phyloP scores from a whole-genome alignment of 1,140 invertebrate genomes.

The Mercenaria mercenaria region DNA sequence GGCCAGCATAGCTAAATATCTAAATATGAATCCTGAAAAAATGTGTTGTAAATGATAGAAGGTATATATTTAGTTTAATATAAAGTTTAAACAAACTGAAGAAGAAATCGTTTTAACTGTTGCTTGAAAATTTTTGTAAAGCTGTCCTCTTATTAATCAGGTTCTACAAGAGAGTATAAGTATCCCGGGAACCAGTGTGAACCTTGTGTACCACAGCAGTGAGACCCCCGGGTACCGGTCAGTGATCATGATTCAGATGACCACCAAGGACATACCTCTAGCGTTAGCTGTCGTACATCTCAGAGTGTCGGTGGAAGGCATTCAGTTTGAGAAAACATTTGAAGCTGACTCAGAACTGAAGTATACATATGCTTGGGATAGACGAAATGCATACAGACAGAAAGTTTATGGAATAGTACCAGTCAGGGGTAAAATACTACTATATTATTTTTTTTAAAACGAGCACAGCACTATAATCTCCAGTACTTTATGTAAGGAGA shows the following conservation, averaged over 20 bases:
- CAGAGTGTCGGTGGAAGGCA: constrained; percentile 95
- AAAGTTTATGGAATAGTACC: constrained; percentile 91
- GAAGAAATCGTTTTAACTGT: too few species aligned
- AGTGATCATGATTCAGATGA: constrained; percentile 96
- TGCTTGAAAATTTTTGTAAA: background rate
- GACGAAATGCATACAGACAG: constrained; percentile 98
- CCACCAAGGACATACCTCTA: constrained; percentile 91
- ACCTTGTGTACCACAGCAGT: constrained; percentile 97
- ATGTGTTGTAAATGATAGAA: too few species aligned
- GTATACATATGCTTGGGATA: constrained; percentile 98
- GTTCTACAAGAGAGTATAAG: constrained; percentile 97
- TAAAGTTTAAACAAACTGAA: too few species aligned
- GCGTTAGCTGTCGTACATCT: constrained; percentile 95
- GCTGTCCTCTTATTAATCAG: constrained; percentile 86
- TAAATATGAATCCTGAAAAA: too few species aligned
- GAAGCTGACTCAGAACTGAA: constrained; percentile 98
- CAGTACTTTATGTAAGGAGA: too few species aligned
- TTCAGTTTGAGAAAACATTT: constrained; percentile 95
- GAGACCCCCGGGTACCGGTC: constrained; percentile 97
- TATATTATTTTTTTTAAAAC: background rate
- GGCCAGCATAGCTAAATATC: too few species aligned
- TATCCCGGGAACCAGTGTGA: constrained; percentile 96
- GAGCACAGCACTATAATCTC: too few species aligned
- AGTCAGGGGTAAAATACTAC: constrained; percentile 84
- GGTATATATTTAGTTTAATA: too few species aligned